Base-by-base conservation (phyloP, 2,113 vertebrate species). In the Tautogolabrus adspersus region DNA sequence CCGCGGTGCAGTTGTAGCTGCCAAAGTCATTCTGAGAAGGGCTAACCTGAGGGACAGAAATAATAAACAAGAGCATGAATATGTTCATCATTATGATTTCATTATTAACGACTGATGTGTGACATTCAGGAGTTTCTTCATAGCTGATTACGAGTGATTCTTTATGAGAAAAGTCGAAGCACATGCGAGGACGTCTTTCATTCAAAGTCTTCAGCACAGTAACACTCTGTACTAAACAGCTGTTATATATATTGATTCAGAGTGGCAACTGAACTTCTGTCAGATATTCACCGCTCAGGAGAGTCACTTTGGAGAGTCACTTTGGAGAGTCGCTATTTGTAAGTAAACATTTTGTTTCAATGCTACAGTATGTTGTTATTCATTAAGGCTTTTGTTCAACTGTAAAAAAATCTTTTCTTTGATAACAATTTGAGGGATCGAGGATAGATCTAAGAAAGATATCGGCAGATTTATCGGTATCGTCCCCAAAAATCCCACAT, bases 1-100 rank as follows among this genome's bases (percentile, higher is more conserved):
- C 94, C 0, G 98, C 98, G 0, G 97, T 97, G 88, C 98, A 99
- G 93, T 99, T 99, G 92, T 99, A 99, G 92, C 96, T 98, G 21
- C 98, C 98, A 83, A 98, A 99, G 82, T 99, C 98, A 6, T 93
- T 96, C 88, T 98, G 96, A 12, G 97, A 98, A 0, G 98, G 98
- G 1, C 95, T 97, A 82, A 99, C 94, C 98, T 99, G 83, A 63
- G 19, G 37, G 18, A 64, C 1, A 38, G 30, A 71, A 59, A 72
- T 44, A 77, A 8, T 44, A 79, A 10, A 58, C 0, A 55, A 13
- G 60, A 75, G 40, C 55, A 49, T 3, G 40, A 46, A 19, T 21
- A 5, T 11, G 3, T 8, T 22, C 42, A 8, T 44, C 9, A 57
- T 63, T 47, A 57, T 5, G 38, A 15, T 52, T 38, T 44, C 3